Evolutionary conservation across 2,113 vertebrate genomes (phyloP), one percentile per base, ranked within the genome.

Genomic region (Spea multiplicata): DNA sequence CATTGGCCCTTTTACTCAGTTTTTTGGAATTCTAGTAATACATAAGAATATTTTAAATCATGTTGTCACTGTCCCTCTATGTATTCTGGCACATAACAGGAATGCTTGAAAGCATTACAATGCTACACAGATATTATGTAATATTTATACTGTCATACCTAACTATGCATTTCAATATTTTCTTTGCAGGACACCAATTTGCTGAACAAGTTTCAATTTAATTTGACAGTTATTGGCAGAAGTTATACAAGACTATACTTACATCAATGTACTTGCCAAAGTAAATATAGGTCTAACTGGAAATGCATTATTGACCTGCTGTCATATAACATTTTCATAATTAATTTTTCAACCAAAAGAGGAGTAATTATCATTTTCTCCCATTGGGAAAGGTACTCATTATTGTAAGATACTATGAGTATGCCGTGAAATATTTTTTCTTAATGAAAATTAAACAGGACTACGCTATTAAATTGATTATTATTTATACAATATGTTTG

Each of bases 201-300:
- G 46, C 46, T 69, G 47, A 48, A 50, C 67, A n/a, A 50, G n/a
- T 69, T 69, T 69, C 66, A 69, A 69, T 69, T 48, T 50, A 14
- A 50, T 17, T 69, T 69, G 9, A 69, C 67, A 69, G 47, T 17
- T 69, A 69, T 69, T 69, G 67, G 67, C 46, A 49, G 47, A 69
- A n/a, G 47, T 16, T 48, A 49, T n/a, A 14, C n/a, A n/a, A 49
- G 14, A 49, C 48, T 49, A 4, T n/a, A 49, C 9, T 69, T 48
- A 69, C 14, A 69, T 49, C 67, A 69, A 69, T 12, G 47, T 8
- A 49, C 47, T 50, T 69, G 67, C 50, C 47, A 67, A 69, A 50
- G 14, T 10, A 49, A 72, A 71, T 55, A 72, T 52, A 57, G 30
- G 44, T 71, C 50, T 73, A 59, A n/a, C 7, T 44, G 55, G 71